phyloP scores from a whole-genome alignment of 2,113 vertebrate genomes.

The Entomyzon cyanotis region DNA sequence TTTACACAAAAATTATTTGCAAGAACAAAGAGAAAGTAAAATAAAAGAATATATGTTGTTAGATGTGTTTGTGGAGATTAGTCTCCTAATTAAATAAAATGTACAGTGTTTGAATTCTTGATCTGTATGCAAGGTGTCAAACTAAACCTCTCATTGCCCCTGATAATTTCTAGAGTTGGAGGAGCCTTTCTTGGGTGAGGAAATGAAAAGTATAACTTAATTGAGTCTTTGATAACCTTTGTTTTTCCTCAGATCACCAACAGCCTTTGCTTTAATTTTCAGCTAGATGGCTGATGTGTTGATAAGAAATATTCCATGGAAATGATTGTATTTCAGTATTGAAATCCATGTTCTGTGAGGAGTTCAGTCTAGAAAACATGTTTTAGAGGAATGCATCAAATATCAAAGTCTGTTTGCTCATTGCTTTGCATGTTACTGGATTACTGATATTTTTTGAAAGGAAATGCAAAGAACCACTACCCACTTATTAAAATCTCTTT shows the following conservation, averaged over 20 bases:
- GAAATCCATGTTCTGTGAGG: not conserved
- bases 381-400: not conserved
- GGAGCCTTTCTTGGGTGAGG: not conserved
- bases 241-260: not conserved
- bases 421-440: not conserved
- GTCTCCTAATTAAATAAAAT: not conserved
- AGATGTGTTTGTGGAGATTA: not conserved
- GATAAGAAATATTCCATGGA: not conserved
- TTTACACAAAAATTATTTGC: not conserved
- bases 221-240: not conserved
- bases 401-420: not conserved
- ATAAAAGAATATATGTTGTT: not conserved
- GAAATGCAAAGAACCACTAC: accelerated
- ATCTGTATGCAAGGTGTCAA: not conserved
- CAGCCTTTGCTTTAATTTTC: not conserved
- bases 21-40: not conserved
- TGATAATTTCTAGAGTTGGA: not conserved
- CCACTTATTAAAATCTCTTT: not conserved
- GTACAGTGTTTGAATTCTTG: not conserved
- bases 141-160: not conserved
- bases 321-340: not conserved
- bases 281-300: not conserved
- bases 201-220: not conserved
- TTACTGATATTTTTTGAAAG: not conserved
- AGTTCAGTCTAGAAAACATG: not conserved